phyloP scores from a whole-genome alignment of 2,113 vertebrate species.

The Suricata suricatta region DNA sequence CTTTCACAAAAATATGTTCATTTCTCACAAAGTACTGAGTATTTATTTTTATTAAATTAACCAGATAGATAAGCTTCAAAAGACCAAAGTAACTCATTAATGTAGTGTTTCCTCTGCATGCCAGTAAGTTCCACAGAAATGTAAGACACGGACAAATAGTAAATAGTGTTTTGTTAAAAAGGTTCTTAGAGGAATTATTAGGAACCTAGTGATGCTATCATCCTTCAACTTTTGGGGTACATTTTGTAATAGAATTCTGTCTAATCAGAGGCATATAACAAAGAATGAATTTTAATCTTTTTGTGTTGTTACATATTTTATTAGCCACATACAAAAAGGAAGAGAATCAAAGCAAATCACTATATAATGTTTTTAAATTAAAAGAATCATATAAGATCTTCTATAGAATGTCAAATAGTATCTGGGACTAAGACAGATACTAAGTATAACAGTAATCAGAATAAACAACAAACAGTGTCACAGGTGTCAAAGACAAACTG shows the following conservation, averaged over 20 bases:
- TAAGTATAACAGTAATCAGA: too few relatives aligned
- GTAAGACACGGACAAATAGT: not conserved
- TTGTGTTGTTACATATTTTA: not conserved
- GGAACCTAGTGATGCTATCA: not conserved
- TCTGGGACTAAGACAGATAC: not conserved
- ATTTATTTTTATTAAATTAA: constrained; percentile 78
- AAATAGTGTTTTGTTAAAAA: not conserved
- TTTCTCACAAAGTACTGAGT: constrained; percentile 85
- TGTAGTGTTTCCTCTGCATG: constrained; percentile 60
- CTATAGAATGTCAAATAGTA: not conserved
- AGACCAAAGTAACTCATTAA: constrained; percentile 82
- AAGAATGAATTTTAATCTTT: not conserved
- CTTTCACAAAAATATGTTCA: constrained; percentile 84
- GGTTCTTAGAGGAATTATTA: not conserved
- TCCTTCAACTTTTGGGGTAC: not conserved
- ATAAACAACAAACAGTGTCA: too few relatives aligned
- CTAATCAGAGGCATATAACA: not conserved
- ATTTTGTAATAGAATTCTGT: not conserved
- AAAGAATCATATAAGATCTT: not conserved
- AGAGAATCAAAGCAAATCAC: not conserved
- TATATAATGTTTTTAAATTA: not conserved
- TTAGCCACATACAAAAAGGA: not conserved
- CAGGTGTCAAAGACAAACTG: not conserved
- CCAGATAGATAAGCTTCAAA: constrained; percentile 85
- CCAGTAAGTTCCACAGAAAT: constrained; percentile 59